Conservation (phyloP, 2,113 vertebrate species). For the Echinops telfairi region DNA sequence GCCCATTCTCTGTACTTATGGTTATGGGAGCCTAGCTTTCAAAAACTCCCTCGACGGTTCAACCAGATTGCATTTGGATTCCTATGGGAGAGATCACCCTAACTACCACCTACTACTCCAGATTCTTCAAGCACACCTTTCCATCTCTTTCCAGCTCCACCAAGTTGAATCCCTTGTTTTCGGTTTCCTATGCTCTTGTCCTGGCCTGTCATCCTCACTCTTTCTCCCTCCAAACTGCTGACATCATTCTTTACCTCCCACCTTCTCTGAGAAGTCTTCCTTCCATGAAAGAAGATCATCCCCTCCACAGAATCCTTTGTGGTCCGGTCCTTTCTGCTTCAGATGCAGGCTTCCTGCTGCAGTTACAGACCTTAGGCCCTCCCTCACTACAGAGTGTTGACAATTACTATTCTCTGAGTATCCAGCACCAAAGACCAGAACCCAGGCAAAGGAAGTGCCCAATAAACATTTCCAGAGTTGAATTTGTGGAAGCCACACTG, state of each 20-base stretch:
- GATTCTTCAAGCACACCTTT: neutral
- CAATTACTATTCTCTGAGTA: neutral
- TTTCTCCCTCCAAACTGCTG: neutral
- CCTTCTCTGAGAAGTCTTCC: neutral
- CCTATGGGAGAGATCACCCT: neutral
- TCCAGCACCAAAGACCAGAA: neutral
- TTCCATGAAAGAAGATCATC: neutral
- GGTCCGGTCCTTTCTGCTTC: neutral
- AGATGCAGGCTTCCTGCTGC: neutral
- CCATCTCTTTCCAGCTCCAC: neutral
- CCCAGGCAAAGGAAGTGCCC: neutral
- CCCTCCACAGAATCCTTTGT: neutral
- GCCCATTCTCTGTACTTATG: neutral
- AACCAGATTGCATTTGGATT: neutral
- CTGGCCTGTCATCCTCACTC: neutral
- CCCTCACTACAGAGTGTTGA: neutral
- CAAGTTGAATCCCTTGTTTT: neutral
- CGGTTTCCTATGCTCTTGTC: neutral
- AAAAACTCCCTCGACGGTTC: neutral
- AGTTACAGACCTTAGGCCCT: neutral
- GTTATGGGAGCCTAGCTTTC: neutral
- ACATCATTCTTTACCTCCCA: neutral
- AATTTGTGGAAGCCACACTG: neutral
- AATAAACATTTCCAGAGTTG: neutral
- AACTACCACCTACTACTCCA: neutral